Evolutionary conservation across 2,888 invertebrate species (phyloP), one percentile per base, ranked within the genome.

Genomic region (Hylaea fasciaria): DNA sequence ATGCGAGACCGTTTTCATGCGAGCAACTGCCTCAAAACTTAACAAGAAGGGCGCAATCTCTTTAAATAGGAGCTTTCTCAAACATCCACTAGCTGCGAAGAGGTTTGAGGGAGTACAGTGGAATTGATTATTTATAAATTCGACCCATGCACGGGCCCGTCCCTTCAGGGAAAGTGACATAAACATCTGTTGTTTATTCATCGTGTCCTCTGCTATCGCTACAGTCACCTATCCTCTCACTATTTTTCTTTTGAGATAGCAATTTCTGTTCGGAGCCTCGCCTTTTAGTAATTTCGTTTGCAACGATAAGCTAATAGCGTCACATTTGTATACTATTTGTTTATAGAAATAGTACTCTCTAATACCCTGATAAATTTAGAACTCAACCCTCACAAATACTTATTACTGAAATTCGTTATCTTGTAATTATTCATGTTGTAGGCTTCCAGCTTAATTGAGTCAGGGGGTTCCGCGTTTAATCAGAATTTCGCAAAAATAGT

Each of bases 101-200:
- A 64, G 49, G 57, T 60, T 57, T 61, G 57, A 57, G 41, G 62
- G 45, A 47, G 62, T 47, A 57, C 57, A 74, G 72, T 65, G 65
- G 65, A 72, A 80, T 81, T 79, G 76, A 77, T 83, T 79, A 81
- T 83, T 82, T 80, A 83, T 82, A 81, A 78, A 82, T 81, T 78
- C 78, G 77, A 64, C 64, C 77, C 78, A 68, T 73, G 73, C 69
- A 68, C 64, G 62, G 59, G 64, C 67, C 69, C 57, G 70, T 70
- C 80, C 77, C 71, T 63, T 66, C 57, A 32, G 62, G 73, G 68
- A 68, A 70, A 72, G 74, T 74, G 76, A 77, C 79, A 79, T 75
- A 80, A 83, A 82, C 86, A 86, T 76, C 81, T 84, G 85, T 81
- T 87, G 85, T 87, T 87, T 87, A 87, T 89, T 87, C 85, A 87